Conservation (phyloP, 2,113 vertebrate genomes). For the Pteropus alecto region DNA sequence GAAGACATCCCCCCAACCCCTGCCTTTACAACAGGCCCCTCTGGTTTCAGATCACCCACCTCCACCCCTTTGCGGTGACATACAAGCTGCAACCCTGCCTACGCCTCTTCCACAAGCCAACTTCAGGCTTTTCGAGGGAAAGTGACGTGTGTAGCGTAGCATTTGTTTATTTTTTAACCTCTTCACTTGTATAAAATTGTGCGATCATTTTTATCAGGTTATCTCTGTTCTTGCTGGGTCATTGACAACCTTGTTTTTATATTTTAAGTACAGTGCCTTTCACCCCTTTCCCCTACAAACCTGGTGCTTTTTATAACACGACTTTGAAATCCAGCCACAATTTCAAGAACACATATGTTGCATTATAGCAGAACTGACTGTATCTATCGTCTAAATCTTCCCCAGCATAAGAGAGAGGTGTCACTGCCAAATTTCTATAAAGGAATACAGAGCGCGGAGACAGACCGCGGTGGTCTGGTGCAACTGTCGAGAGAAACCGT, state of each 20-base stretch:
- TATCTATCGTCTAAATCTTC: neutral
- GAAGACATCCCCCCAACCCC: neutral
- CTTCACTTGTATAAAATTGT: neutral
- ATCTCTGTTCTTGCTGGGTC: neutral
- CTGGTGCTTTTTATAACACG: neutral
- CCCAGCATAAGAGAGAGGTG: neutral
- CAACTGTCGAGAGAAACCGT: neutral
- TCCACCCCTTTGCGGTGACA: neutral
- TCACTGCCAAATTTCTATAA: neutral
- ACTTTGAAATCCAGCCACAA: neutral
- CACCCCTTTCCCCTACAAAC: neutral
- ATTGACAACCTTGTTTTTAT: neutral
- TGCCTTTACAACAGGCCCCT: neutral
- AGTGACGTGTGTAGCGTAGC: neutral
- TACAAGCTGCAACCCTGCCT: neutral
- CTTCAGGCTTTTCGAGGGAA: neutral
- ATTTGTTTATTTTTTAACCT: neutral
- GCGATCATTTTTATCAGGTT: neutral
- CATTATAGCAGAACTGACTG: neutral
- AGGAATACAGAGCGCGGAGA: neutral
- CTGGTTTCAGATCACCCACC: neutral
- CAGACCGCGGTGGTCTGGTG: neutral
- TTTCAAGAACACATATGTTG: constrained; percentile 6
- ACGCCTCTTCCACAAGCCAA: neutral
- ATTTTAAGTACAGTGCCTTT: neutral